Conservation (phyloP, 35 echinoderm and acorn worm genomes). For the Lytechinus pictus region DNA sequence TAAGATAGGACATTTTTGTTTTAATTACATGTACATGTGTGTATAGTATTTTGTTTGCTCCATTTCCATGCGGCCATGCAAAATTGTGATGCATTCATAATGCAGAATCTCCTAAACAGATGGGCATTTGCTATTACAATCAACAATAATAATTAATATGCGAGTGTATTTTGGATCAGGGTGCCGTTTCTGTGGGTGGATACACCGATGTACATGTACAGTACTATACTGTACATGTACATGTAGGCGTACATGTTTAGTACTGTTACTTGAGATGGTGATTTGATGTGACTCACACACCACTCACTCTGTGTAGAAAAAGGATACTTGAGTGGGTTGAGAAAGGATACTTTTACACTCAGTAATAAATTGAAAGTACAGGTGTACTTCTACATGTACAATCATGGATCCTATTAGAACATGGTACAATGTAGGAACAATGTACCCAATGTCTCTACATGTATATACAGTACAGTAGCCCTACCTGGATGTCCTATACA, state of each 20-base stretch:
- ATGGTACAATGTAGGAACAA: no score
- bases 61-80: not conserved
- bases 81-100: not conserved
- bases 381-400: no score
- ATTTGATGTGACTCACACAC: not conserved
- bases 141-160: not conserved
- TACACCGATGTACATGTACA: not conserved
- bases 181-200: not conserved
- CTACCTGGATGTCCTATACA: no score
- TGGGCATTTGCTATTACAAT: not conserved
- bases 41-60: not conserved
- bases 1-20: no score
- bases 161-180: not conserved
- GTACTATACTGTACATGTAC: no score
- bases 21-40: no score
- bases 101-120: not conserved
- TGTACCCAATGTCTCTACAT: no score
- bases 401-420: no score
- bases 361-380: no score
- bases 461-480: no score
- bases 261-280: not conserved
- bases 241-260: no score
- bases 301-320: not conserved
- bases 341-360: not conserved
- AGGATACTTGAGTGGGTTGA: not conserved